Evolutionary conservation across 1,140 invertebrate genomes (phyloP).

Genomic region (Oreohelix idahoensis): DNA sequence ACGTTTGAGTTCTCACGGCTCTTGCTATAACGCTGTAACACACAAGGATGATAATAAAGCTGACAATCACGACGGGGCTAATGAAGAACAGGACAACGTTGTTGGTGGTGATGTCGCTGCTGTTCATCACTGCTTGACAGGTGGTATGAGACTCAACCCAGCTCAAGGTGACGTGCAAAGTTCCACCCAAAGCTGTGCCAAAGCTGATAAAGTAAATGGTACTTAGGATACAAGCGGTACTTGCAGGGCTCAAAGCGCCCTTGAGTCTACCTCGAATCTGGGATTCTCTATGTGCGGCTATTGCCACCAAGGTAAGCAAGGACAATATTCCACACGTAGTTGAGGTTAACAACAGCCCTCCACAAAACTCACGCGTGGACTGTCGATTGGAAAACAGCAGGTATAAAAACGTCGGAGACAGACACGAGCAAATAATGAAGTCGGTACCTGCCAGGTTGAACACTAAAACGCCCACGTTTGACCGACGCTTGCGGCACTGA

Average conservation of each 20-base stretch:
- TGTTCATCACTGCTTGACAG: conserved; percentile 56
- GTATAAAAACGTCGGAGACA: conserved; percentile 58
- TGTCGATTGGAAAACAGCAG: conserved; percentile 56
- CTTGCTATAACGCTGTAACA: conserved; percentile 55
- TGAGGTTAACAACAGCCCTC: conserved; percentile 55
- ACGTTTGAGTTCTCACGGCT: conserved; percentile 48
- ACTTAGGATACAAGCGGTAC: conserved; percentile 49
- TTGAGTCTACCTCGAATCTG: conserved; percentile 50
- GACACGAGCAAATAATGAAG: conserved; percentile 57
- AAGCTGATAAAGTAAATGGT: conserved; percentile 55
- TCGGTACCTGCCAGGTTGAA: conserved; percentile 58
- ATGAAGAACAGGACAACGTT: conserved; percentile 61
- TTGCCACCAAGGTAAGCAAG: conserved; percentile 54
- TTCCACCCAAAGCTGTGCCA: conserved; percentile 51
- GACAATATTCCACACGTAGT: conserved; percentile 57
- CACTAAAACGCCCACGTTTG: conserved; percentile 58
- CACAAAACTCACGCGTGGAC: conserved; percentile 56
- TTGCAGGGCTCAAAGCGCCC: conserved; percentile 43
- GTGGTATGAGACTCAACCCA: conserved; percentile 51
- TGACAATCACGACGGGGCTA: conserved; percentile 52
- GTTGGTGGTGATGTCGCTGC: conserved; percentile 45
- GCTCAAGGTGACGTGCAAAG: conserved; percentile 52
- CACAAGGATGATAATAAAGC: conserved; percentile 50
- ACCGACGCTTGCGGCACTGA: conserved; percentile 47
- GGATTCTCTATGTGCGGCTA: conserved; percentile 55